Percentiles rank a stretch among this genome's conserved stretches.
phyloP scores from a whole-genome alignment of 2,888 invertebrate genomes.

The Andrena fulva region DNA sequence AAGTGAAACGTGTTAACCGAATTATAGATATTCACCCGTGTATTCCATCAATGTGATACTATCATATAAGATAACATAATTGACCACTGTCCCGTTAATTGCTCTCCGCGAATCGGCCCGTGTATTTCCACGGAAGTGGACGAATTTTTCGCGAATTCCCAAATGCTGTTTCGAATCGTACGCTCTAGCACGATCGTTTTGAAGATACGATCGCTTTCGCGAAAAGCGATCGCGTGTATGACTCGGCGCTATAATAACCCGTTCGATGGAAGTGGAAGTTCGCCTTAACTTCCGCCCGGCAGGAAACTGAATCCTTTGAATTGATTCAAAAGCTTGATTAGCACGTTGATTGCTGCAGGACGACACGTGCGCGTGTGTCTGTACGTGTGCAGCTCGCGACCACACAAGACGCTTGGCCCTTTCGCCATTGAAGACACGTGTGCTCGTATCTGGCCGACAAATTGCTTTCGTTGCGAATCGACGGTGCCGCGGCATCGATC shows the following conservation, averaged over 20 bases:
- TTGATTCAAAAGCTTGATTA: constrained; percentile 55
- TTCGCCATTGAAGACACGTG: constrained; percentile 31
- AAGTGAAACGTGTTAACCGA: neutral
- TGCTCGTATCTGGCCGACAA: constrained; percentile 28
- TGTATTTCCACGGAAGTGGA: neutral
- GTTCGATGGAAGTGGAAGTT: constrained; percentile 34
- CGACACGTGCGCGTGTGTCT: neutral
- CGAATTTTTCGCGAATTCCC: neutral
- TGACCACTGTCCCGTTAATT: neutral
- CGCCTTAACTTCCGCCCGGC: constrained; percentile 26
- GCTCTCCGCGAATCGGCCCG: neutral
- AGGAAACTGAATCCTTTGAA: constrained; percentile 46
- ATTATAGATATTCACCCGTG: neutral
- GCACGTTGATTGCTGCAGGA: constrained; percentile 41
- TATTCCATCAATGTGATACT: neutral
- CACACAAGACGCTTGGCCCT: neutral
- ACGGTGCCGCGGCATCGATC: constrained; percentile 15
- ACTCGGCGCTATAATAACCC: constrained; percentile 15
- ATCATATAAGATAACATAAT: neutral
- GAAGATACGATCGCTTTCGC: neutral
- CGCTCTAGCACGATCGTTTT: neutral
- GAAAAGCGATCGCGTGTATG: neutral
- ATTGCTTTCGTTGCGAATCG: constrained; percentile 46
- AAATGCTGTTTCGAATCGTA: neutral
- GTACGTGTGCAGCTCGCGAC: neutral